A percentile compares a stretch with the other conserved stretches of the same genome.
phyloP scores from a whole-genome alignment of 2,888 invertebrate species.

The Drosophila mercatorum region DNA sequence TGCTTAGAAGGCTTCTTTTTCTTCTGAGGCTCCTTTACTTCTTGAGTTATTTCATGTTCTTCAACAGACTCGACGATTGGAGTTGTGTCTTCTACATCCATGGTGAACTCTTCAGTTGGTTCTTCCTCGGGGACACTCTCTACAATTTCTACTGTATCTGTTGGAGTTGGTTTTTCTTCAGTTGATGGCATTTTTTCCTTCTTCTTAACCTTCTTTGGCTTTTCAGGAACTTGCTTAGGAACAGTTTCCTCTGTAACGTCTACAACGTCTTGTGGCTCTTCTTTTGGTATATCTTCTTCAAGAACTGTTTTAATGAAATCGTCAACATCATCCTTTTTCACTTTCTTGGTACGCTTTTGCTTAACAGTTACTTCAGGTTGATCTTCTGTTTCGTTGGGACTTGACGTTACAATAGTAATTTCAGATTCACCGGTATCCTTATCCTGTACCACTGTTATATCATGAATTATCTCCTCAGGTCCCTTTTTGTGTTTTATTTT shows the following conservation, averaged over 20 bases:
- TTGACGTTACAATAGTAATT: constrained; percentile 78
- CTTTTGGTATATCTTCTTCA: constrained; percentile 77
- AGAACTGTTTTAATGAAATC: constrained; percentile 76
- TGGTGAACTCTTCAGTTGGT: constrained; percentile 20
- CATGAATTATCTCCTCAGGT: constrained; percentile 83
- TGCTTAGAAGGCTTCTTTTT: constrained; percentile 69
- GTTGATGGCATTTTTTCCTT: constrained; percentile 53
- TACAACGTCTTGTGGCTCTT: constrained; percentile 73
- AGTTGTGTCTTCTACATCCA: constrained; percentile 66
- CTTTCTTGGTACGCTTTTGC: constrained; percentile 70
- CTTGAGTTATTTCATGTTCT: constrained; percentile 32
- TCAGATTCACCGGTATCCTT: constrained; percentile 83
- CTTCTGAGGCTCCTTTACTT: constrained; percentile 38
- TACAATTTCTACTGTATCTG: constrained; percentile 49
- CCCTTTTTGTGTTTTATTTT: constrained; percentile 83
- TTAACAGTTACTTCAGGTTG: constrained; percentile 52
- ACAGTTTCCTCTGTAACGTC: constrained; percentile 62
- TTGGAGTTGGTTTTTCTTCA: constrained; percentile 19
- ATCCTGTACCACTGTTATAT: constrained; percentile 84
- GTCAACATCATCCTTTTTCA: constrained; percentile 76
- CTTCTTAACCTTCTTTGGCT: constrained; percentile 62
- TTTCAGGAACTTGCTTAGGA: constrained; percentile 64
- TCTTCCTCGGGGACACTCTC: constrained; percentile 63
- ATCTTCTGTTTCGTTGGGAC: constrained; percentile 42
- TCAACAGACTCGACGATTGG: constrained; percentile 48